Base-by-base conservation (phyloP, 2,888 invertebrate genomes). In the Caenorhabditis sp. region DNA sequence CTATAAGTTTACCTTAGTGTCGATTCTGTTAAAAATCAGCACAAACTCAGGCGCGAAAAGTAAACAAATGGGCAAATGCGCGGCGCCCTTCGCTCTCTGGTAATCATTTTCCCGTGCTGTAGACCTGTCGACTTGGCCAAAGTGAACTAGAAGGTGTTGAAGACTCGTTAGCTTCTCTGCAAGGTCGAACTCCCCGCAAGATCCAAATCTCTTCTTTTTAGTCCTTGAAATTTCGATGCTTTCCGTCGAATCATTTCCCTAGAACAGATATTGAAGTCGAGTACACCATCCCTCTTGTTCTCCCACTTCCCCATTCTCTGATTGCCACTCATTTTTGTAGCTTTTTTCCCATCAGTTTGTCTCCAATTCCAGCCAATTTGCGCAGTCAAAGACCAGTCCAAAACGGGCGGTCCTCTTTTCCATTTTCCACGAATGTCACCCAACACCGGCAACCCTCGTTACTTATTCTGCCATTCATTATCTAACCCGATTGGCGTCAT, bases 401-500 rank as follows among this genome's bases (percentile, higher is more conserved):
- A 61, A 74, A 64, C 64, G 74, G 49, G 56, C 54, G 49, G 41
- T 19, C 75, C 66, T 24, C 14, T 31, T 26, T 70, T 70, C 58
- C 58, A 24, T 54, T 26, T 26, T 47, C 41, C 16, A 47, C 47
- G 66, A 68, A 68, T 77, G 77, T 77, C 70, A 77, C 63, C 77
- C 77, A 77, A 77, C 68, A 77, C 77, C 75, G 66, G 75, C 66
- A 59, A 31, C 22, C 68, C 77, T 70, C 77, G 77, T 77, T 77
- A 77, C 77, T 70, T 70, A 77, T 77, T 77, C 77, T 49, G 69
- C 54, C 70, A 70, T 76, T 76, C 76, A 76, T 76, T 76, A 76
- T 69, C 69, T 69, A 51, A 69, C 76, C 77, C 77, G 69, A 70
- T 69, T 77, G 77, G 77, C 77, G 77, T 77, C 77, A 77, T 77